A percentile compares a stretch with the other conserved stretches of the same genome.
phyloP scores from a whole-genome alignment of 1,140 invertebrate genomes.

The Olivierus martensii region DNA sequence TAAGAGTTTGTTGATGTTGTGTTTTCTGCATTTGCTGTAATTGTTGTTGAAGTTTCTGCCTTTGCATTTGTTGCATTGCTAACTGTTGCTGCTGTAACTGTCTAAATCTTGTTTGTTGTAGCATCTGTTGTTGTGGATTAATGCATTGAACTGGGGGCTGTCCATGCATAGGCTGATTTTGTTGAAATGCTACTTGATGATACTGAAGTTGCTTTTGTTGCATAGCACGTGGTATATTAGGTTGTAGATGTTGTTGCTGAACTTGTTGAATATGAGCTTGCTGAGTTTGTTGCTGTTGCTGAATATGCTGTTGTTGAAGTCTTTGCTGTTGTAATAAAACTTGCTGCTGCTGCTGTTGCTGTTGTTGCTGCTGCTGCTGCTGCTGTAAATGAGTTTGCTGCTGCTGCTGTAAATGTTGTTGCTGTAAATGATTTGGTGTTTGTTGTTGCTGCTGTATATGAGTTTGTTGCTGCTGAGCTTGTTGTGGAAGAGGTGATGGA shows the following conservation, averaged over 20 bases:
- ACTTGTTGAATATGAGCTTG: slow-evolving; percentile 13
- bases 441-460: slow-evolving; percentile 19
- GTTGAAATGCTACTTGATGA: neutral
- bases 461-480: slow-evolving; percentile 30
- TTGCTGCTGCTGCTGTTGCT: neutral
- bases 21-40: slow-evolving; percentile 36
- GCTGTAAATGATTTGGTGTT: neutral
- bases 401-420: slow-evolving; percentile 13
- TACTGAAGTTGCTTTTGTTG: neutral
- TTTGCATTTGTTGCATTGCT: slow-evolving; percentile 57
- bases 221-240: neutral
- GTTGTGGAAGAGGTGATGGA: slow-evolving; percentile 17
- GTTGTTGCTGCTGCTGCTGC: slow-evolving; percentile 4
- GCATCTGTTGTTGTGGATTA: slow-evolving; percentile 31
- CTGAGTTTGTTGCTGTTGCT: slow-evolving; percentile 26
- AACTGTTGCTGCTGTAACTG: slow-evolving; percentile 55
- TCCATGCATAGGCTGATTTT: slow-evolving; percentile 12
- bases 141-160: slow-evolving; percentile 26
- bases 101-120: slow-evolving; percentile 50
- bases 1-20: slow-evolving; percentile 20
- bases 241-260: slow-evolving; percentile 6
- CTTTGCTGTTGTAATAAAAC: neutral
- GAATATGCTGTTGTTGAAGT: neutral
- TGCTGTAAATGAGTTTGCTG: slow-evolving; percentile 16
- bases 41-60: slow-evolving; percentile 27